A percentile compares a stretch with the other conserved stretches of the same genome.
Evolutionary conservation across 2,113 vertebrate genomes (phyloP).

Genomic region (Solea senegalensis): DNA sequence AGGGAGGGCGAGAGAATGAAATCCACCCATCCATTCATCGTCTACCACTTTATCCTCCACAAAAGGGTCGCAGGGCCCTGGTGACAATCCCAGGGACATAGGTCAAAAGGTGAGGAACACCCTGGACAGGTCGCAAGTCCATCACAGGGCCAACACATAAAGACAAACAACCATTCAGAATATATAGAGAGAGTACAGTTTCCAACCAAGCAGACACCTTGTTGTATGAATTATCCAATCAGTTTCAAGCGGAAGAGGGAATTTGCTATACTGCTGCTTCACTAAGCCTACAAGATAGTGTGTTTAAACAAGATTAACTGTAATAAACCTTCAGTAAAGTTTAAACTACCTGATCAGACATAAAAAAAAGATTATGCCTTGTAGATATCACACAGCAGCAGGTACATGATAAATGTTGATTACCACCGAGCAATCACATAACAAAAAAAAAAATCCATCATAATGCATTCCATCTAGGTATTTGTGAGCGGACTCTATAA

Average conservation of each 20-base stretch:
- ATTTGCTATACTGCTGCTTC: constrained; percentile 43
- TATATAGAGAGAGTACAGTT: constrained; percentile 11
- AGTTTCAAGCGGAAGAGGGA: constrained; percentile 41
- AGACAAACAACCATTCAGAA: neutral
- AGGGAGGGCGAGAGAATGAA: neutral
- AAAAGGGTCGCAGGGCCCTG: too few relatives aligned
- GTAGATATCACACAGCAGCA: constrained; percentile 23
- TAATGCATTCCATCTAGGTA: constrained; percentile 38
- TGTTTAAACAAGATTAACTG: constrained; percentile 55
- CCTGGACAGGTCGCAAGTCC: too few relatives aligned
- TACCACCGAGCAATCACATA: constrained; percentile 10
- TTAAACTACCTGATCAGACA: constrained; percentile 43
- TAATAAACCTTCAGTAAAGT: constrained; percentile 54
- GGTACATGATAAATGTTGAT: constrained; percentile 26
- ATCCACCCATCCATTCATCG: neutral
- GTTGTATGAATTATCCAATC: constrained; percentile 47
- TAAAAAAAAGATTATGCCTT: constrained; percentile 10
- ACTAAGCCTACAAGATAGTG: constrained; percentile 48
- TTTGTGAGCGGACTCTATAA: constrained; percentile 44
- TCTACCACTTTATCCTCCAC: too few relatives aligned
- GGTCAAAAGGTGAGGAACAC: too few relatives aligned
- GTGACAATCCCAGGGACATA: too few relatives aligned
- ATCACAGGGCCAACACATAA: too few relatives aligned
- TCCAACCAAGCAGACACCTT: constrained; percentile 10
- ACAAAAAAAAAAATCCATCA: constrained; percentile 2